These are phyloP conservation scores for Xenopus petersii DNA, from an alignment of 2,797 vertebrate species.

Conservation along the genomic window DNA sequence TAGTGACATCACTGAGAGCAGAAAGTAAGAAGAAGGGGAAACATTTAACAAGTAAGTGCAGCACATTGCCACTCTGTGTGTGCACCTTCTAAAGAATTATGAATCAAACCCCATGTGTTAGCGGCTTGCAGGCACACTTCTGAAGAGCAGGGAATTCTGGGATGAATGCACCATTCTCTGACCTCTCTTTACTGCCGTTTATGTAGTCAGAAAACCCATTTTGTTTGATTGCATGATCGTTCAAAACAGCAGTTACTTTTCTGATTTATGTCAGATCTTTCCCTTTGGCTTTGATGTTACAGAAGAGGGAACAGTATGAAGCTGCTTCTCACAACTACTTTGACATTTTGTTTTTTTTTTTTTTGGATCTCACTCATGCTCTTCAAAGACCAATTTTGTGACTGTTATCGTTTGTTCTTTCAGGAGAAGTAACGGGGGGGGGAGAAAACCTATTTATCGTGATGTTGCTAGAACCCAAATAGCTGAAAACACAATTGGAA, in stretches of 20 bases:
- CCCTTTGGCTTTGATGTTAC: conserved; percentile 75
- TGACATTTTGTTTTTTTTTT: conserved; percentile 45
- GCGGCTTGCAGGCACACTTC: conserved; percentile 76
- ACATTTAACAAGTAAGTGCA: conserved; percentile 21
- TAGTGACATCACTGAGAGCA: background rate
- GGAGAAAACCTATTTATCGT: conserved; percentile 21
- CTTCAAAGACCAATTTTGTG: conserved; percentile 37
- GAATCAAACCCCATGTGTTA: conserved; percentile 41
- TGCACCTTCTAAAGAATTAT: conserved; percentile 32
- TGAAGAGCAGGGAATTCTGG: conserved; percentile 79
- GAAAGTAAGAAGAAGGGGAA: conserved; percentile 7
- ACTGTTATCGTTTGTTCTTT: conserved; percentile 6
- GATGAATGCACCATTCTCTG: conserved; percentile 78
- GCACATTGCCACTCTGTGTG: conserved; percentile 23
- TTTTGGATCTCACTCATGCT: conserved; percentile 40
- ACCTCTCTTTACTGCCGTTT: conserved; percentile 73
- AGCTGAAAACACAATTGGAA: conserved; percentile 3
- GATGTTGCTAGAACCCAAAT: conserved; percentile 10
- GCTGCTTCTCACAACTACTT: conserved; percentile 54
- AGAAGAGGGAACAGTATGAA: conserved; percentile 72
- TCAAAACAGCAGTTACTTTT: conserved; percentile 78
- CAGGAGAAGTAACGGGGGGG: background rate
- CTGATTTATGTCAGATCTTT: conserved; percentile 81
- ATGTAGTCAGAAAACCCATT: conserved; percentile 81
- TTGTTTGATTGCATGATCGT: conserved; percentile 74